Evolutionary conservation across 2,797 vertebrate species (phyloP).

Genomic region (Nothura maculosa): DNA sequence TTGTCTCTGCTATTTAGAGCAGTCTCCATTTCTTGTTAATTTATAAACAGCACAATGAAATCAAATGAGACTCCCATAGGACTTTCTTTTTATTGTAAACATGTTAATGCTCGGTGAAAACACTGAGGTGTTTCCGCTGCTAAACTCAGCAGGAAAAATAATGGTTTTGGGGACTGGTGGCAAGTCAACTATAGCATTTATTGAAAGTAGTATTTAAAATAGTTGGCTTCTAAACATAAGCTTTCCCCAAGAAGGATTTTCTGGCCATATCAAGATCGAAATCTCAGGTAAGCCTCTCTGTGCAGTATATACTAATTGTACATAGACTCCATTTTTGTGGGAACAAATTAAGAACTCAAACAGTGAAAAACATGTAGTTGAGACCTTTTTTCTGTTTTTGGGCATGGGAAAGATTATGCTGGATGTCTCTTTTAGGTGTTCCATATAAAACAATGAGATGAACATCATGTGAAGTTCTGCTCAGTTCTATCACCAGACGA

Average conservation of each 20-base stretch:
- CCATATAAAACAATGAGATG: background rate
- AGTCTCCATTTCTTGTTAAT: constrained; percentile 50
- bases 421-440: background rate
- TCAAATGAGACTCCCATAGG: constrained; percentile 17
- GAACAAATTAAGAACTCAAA: background rate
- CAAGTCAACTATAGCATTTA: background rate
- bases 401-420: background rate
- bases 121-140: constrained; percentile 11
- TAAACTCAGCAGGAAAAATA: constrained; percentile 24
- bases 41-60: constrained; percentile 14
- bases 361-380: background rate
- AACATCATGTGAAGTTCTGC: background rate
- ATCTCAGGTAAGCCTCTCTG: background rate
- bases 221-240: background rate
- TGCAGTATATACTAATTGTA: background rate
- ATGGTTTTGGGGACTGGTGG: background rate
- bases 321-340: background rate
- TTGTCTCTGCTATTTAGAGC: constrained; percentile 14
- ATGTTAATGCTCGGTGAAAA: constrained; percentile 24
- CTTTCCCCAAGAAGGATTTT: background rate
- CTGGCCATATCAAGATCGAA: background rate
- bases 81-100: constrained; percentile 39
- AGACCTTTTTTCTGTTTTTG: background rate
- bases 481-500: background rate
- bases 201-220: background rate